Evolutionary conservation across 1,140 invertebrate genomes (phyloP).

Genomic region (Glomeris maerens): DNA sequence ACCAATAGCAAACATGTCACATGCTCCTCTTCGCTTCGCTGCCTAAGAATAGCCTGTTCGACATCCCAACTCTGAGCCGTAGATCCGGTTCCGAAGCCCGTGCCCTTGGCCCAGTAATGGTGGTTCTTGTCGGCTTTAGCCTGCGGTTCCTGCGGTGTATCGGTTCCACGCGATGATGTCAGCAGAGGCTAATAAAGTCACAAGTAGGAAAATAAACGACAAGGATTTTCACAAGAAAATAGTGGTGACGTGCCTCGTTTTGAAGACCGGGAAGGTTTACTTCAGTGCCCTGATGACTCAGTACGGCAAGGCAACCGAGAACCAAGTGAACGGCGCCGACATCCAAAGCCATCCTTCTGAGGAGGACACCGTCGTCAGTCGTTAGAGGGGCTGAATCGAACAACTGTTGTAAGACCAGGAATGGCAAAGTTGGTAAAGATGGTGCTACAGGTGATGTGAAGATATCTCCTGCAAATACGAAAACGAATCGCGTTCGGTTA

Average conservation of each 20-base stretch:
- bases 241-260: constrained; percentile 29
- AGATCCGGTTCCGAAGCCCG: constrained; percentile 88
- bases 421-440: constrained; percentile 69
- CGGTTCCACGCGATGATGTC: background rate
- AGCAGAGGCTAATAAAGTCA: background rate
- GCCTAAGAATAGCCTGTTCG: constrained; percentile 73
- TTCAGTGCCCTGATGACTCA: constrained; percentile 59
- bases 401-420: constrained; percentile 64
- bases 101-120: constrained; percentile 83
- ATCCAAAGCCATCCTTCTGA: constrained; percentile 64
- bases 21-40: constrained; percentile 81
- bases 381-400: constrained; percentile 59
- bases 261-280: constrained; percentile 31
- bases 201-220: background rate
- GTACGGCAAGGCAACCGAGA: constrained; percentile 69
- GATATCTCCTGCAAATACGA: constrained; percentile 46
- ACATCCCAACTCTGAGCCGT: constrained; percentile 92
- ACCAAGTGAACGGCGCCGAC: constrained; percentile 68
- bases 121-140: constrained; percentile 52
- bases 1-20: constrained; percentile 65
- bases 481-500: too few species aligned
- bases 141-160: background rate
- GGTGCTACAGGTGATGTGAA: constrained; percentile 55
- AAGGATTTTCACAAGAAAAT: background rate
- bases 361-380: constrained; percentile 61